Conservation (phyloP, 2,113 vertebrate genomes). For the Nerophis lumbriciformis region DNA sequence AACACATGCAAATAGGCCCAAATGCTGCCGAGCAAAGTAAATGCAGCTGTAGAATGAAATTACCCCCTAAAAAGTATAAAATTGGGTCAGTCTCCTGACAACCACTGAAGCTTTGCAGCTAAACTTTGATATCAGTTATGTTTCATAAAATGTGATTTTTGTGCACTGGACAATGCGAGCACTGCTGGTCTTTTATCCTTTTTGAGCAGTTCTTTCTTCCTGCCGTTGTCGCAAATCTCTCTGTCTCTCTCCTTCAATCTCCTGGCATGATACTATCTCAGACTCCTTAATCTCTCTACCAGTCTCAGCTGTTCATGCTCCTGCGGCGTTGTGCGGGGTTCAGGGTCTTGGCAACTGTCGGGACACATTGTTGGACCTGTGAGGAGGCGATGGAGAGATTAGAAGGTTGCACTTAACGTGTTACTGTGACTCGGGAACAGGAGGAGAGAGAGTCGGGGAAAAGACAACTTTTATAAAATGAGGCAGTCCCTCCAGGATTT, state of each 20-base stretch:
- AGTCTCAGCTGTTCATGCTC: constrained; percentile 52
- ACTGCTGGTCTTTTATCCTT: constrained; percentile 30
- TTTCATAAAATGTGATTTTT: neutral
- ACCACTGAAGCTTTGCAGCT: neutral
- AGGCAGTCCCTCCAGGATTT: too few relatives aligned
- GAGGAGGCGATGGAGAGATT: constrained; percentile 49
- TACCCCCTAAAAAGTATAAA: neutral
- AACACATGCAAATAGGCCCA: too few relatives aligned
- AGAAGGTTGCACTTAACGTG: constrained; percentile 18
- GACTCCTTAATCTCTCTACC: constrained; percentile 60
- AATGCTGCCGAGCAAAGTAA: too few relatives aligned
- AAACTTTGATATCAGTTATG: neutral
- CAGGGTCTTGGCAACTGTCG: constrained; percentile 47
- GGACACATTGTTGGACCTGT: constrained; percentile 59
- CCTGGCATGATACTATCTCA: constrained; percentile 51
- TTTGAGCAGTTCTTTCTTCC: constrained; percentile 23
- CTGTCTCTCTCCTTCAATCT: constrained; percentile 22
- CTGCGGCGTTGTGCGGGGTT: constrained; percentile 23
- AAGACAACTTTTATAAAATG: neutral
- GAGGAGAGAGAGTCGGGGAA: constrained; percentile 15
- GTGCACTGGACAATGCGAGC: constrained; percentile 8
- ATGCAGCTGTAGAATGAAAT: too few relatives aligned
- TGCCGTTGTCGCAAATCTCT: constrained; percentile 22
- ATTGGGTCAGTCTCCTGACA: constrained; percentile 1
- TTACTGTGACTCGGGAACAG: constrained; percentile 16